These are phyloP conservation scores for Pristionchus mayeri DNA, from an alignment of 2,888 invertebrate genomes.

Conservation along the genomic window DNA sequence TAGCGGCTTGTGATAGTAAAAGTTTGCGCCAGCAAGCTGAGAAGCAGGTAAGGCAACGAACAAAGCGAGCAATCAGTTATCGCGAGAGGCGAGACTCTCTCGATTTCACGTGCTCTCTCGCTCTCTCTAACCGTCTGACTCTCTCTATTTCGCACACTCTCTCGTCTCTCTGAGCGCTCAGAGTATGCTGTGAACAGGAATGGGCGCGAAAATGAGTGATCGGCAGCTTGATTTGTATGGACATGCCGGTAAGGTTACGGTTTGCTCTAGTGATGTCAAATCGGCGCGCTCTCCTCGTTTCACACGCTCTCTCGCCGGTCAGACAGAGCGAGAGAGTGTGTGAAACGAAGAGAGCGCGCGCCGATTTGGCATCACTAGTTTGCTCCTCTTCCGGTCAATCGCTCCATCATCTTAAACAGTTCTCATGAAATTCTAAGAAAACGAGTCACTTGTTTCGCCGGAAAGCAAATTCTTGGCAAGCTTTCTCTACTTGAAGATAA, in stretches of 20 bases:
- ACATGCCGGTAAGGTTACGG: not conserved
- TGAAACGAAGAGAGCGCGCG: too few relatives aligned
- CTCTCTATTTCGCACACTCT: not conserved
- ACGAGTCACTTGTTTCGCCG: too few relatives aligned
- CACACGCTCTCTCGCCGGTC: too few relatives aligned
- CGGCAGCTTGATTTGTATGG: not conserved
- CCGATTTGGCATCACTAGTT: too few relatives aligned
- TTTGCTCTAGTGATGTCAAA: not conserved
- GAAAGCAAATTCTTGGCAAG: too few relatives aligned
- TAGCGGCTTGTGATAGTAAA: constrained; percentile 2
- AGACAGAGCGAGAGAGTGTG: too few relatives aligned
- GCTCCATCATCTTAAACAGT: too few relatives aligned
- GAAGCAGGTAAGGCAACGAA: not conserved
- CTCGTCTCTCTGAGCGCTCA: not conserved
- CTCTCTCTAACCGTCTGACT: not conserved
- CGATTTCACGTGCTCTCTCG: not conserved
- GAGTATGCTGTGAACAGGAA: not conserved
- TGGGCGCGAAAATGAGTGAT: not conserved
- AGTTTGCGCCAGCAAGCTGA: not conserved
- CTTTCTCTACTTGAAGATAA: too few relatives aligned
- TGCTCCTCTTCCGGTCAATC: too few relatives aligned
- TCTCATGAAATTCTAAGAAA: too few relatives aligned
- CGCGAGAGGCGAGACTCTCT: not conserved
- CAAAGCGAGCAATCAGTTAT: not conserved
- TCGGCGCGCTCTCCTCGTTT: too few relatives aligned